phyloP scores from a whole-genome alignment of 2,113 vertebrate genomes.

The Pelecanus crispus region DNA sequence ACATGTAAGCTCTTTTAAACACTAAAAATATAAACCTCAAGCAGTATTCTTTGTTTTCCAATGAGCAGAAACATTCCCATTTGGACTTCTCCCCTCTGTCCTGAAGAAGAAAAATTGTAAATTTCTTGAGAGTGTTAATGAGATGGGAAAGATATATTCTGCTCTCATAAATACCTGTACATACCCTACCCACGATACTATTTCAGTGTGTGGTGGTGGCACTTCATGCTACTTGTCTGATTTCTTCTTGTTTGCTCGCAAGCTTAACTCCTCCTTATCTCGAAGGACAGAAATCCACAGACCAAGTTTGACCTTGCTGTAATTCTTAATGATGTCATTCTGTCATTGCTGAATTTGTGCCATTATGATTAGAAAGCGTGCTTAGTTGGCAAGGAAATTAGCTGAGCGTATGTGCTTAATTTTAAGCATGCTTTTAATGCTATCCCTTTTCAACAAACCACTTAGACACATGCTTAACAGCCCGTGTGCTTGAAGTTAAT shows the following conservation, averaged over 20 bases:
- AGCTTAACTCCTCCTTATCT: constrained; percentile 1
- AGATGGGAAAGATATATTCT: background rate
- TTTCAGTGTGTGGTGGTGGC: background rate
- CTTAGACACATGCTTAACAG: constrained; percentile 62
- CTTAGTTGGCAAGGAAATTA: constrained; percentile 44
- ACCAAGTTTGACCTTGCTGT: constrained; percentile 18
- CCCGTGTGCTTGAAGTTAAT: constrained; percentile 57
- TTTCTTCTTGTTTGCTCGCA: background rate
- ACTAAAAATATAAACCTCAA: background rate
- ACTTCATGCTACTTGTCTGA: background rate
- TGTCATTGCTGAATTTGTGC: constrained; percentile 13
- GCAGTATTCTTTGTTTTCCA: background rate
- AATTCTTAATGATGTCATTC: constrained; percentile 10
- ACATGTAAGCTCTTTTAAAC: background rate
- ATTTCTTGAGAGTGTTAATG: background rate
- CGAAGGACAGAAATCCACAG: constrained; percentile 1
- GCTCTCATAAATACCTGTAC: background rate
- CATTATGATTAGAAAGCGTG: constrained; percentile 19
- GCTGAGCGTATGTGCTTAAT: constrained; percentile 37
- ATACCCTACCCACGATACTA: background rate
- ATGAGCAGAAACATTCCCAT: background rate
- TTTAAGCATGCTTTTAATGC: constrained; percentile 53
- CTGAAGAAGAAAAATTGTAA: background rate
- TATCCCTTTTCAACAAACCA: constrained; percentile 59
- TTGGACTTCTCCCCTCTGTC: background rate